Base-by-base conservation (phyloP, 2,113 vertebrate species). In the Oreochromis aureus region DNA sequence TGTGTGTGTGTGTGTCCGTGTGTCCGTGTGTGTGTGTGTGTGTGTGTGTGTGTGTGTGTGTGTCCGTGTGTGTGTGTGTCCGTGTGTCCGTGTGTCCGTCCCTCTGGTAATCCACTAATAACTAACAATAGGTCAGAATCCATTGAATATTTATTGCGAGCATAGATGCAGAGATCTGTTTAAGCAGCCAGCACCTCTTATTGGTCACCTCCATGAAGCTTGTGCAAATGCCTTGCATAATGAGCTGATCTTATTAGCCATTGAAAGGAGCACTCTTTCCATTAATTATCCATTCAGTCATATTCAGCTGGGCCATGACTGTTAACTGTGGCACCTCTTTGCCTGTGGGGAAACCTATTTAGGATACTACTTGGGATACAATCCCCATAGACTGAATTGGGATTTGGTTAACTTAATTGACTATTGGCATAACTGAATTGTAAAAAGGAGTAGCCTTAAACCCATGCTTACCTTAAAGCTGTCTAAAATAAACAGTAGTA, bases 201-300 rank as follows among this genome's bases (percentile, higher is more conserved):
- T 95, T 24, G 9, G 94, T 95, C 95, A 89, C 95, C 93, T n/a
- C 93, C 93, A 95, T 92, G 95, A 95, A 71, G 90, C 91, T 83
- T 80, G 81, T 73, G 84, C 44, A 87, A 93, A 86, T 84, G 63
- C 76, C 16, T 53, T 4, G 53, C 12, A 46, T 81, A 87, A 91
- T 94, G 89, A 93, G 91, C 90, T 92, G 92, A 94, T 90, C 93
- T 94, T 81, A 96, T 96, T 96, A 95, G 84, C 95, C 95, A 92
- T 53, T 95, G 93, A 95, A 96, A 94, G 89, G 87, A 85, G 19
- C 54, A 81, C 69, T 82, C 59, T 79, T 54, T 79, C 24, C 61
- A 92, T 54, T 58, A 54, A 93, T 93, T 87, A 89, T 89, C 85
- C 80, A 90, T 94, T 93, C 93, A 69, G 63, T 90, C 80, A 81